Conservation (phyloP, 2,797 vertebrate genomes). For the Alauda arvensis region DNA sequence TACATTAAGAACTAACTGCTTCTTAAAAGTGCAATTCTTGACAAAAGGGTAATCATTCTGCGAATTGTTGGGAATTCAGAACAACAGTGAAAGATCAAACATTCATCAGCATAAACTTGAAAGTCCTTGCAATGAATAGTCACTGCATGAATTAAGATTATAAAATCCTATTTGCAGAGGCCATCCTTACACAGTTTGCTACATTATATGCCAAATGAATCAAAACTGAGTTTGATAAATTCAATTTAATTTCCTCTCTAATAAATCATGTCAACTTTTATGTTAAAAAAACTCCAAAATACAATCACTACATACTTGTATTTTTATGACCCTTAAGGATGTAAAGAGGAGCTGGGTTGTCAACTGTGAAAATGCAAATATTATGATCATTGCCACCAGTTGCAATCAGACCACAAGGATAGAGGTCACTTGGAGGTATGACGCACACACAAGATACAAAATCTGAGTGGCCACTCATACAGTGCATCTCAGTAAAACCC, state of each 20-base stretch:
- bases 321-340: constrained; percentile 91
- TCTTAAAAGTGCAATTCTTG: not conserved
- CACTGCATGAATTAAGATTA: not conserved
- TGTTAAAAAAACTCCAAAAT: not conserved
- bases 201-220: not conserved
- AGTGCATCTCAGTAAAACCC: constrained; percentile 89
- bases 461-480: constrained; percentile 92
- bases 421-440: constrained; percentile 88
- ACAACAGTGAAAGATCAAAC: not conserved
- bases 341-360: constrained; percentile 85
- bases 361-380: constrained; percentile 92
- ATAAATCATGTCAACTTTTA: not conserved
- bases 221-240: not conserved
- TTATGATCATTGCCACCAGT: constrained; percentile 94
- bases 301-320: constrained; percentile 77
- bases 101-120: not conserved
- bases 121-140: not conserved
- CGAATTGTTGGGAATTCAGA: not conserved
- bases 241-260: not conserved
- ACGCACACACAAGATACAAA: constrained; percentile 95
- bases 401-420: constrained; percentile 90
- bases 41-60: not conserved
- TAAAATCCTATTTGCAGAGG: not conserved
- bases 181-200: not conserved
- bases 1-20: not conserved